These are phyloP conservation scores for Drosophila tanythrix DNA, from an alignment of 2,888 invertebrate genomes.

Conservation along the genomic window DNA sequence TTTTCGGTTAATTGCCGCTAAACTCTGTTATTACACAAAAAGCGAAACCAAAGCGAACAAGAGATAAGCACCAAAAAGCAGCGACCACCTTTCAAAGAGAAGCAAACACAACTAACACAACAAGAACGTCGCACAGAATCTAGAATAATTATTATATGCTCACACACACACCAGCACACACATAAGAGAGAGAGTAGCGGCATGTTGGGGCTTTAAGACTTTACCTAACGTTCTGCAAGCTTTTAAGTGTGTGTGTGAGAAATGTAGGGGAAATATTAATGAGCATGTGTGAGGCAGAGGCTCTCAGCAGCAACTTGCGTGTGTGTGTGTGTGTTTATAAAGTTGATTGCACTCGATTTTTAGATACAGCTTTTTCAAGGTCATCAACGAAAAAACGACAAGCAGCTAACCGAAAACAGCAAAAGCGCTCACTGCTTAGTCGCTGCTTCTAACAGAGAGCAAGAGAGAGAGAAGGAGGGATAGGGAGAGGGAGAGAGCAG, in stretches of 20 bases:
- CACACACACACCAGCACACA: constrained; percentile 27
- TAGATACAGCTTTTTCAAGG: constrained; percentile 85
- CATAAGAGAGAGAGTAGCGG: constrained; percentile 32
- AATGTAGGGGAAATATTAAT: constrained; percentile 73
- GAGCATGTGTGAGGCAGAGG: constrained; percentile 49
- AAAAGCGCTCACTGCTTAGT: constrained; percentile 52
- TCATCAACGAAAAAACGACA: constrained; percentile 81
- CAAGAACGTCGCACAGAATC: constrained; percentile 44
- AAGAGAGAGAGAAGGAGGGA: constrained; percentile 1
- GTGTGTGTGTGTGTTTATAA: constrained; percentile 66
- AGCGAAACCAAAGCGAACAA: constrained; percentile 21
- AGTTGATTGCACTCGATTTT: constrained; percentile 85
- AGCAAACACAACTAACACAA: constrained; percentile 25
- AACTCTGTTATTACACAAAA: constrained; percentile 61
- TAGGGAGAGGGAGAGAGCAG: neutral
- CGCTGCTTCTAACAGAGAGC: constrained; percentile 52
- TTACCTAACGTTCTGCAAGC: constrained; percentile 64
- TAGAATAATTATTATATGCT: constrained; percentile 76
- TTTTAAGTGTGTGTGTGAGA: constrained; percentile 29
- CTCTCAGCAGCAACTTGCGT: constrained; percentile 41
- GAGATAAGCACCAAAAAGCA: constrained; percentile 30
- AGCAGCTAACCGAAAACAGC: constrained; percentile 64
- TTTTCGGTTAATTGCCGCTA: constrained; percentile 44
- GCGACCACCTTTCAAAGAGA: constrained; percentile 61
- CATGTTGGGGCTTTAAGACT: constrained; percentile 64